Evolutionary conservation across 2,797 vertebrate genomes (phyloP).

Genomic region (Oryzias sinensis): DNA sequence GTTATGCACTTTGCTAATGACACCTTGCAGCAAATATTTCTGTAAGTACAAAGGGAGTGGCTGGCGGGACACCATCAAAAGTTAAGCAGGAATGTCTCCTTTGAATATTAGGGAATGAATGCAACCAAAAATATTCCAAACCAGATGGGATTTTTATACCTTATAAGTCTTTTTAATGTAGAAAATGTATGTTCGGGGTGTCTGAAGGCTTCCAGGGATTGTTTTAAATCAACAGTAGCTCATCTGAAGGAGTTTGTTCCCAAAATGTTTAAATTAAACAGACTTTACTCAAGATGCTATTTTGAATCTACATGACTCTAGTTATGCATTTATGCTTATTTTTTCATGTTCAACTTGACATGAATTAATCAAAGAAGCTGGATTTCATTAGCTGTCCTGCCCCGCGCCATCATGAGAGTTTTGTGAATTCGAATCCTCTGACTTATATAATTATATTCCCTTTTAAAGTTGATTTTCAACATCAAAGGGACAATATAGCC

Average conservation of each 20-base stretch:
- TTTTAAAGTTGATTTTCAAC: slow-evolving; percentile 80
- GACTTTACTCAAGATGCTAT: slow-evolving; percentile 3
- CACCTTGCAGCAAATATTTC: slow-evolving; percentile 16
- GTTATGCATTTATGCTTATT: slow-evolving; percentile 17
- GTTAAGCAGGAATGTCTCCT: no score
- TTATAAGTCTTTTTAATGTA: no score
- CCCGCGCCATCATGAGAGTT: slow-evolving; percentile 60
- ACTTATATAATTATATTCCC: slow-evolving; percentile 79
- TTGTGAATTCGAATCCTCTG: slow-evolving; percentile 72
- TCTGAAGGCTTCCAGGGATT: no score
- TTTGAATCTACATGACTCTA: slow-evolving; percentile 25
- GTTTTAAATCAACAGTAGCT: no score
- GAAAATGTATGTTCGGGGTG: no score
- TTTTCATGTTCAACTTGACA: slow-evolving; percentile 23
- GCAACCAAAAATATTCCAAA: no score
- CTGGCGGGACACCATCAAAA: slow-evolving; percentile 4
- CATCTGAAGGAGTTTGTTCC: neutral
- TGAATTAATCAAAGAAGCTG: slow-evolving; percentile 56
- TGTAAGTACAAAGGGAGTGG: slow-evolving; percentile 7
- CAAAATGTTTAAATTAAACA: slow-evolving; percentile 13
- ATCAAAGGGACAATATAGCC: slow-evolving; percentile 82
- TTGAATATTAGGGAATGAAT: no score
- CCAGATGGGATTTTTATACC: no score
- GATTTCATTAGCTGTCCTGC: slow-evolving; percentile 59
- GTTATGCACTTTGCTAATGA: slow-evolving; percentile 22